Base-by-base conservation (phyloP, 2,888 invertebrate genomes). In the Camponotus fellah region DNA sequence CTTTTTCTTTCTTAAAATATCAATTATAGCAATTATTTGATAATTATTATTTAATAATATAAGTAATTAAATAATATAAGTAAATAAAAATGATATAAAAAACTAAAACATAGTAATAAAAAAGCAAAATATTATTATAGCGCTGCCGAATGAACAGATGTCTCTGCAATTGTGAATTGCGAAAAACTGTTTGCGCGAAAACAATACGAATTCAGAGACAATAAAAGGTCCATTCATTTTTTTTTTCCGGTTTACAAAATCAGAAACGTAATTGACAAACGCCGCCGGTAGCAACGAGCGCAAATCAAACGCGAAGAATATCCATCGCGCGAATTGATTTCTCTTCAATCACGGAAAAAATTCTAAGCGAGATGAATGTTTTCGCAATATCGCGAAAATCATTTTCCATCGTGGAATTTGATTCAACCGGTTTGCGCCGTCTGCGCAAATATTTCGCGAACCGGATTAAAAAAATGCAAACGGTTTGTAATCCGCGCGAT, bases 341-440 rank as follows among this genome's bases (percentile, higher is more conserved):
- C 79, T 58, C 79, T 80, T 80, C 79, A 80, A 80, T 80, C 72
- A 60, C 79, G 60, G 34, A 34, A 71, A 77, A 79, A 79, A 69
- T 80, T 71, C 79, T 80, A 80, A 71, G 72, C 79, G 79, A 46
- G 46, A 80, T 60, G 79, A 80, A 80, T 71, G 60, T 80, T 80
- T 77, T 71, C 37, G 79, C 79, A 80, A 80, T 80, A 71, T 80
- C 37, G 56, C 79, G 72, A 71, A 69, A 71, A 71, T 80, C 60
- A 80, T 80, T 80, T 80, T 80, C 72, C 79, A 46, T 17, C n/a
- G 46, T 17, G 77, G 49, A 82, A 82, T 82, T 68, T n/a, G 53
- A 77, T 77, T 68, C 60, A 21, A 49, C 21, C 53, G n/a, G 34
- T 53, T 43, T 26, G n/a, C 53, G 53, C 62, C 49, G 56, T 40